Base-by-base conservation (phyloP, 2,888 invertebrate species). In the Laspeyria flexula region DNA sequence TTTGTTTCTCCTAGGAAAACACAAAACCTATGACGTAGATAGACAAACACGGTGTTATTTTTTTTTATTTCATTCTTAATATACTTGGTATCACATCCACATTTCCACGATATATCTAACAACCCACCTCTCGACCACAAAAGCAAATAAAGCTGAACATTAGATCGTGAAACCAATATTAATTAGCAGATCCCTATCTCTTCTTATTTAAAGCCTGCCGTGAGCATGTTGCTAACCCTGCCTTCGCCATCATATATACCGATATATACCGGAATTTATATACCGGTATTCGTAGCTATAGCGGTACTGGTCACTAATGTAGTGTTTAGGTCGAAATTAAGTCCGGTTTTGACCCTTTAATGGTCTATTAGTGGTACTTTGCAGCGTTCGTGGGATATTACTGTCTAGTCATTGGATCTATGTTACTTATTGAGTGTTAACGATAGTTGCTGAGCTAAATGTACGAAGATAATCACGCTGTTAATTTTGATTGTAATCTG, bases 161-260 rank as follows among this genome's bases (percentile, higher is more conserved):
- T 61, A 64, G 71, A 62, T 69, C 70, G 68, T 67, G 73, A 62
- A 67, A 61, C 65, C 67, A 72, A 76, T 77, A 77, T 77, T 79
- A 78, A 81, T 79, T 77, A 79, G 75, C 53, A 66, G 75, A 77
- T 77, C 55, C 12, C 65, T 67, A 78, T 79, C 75, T 61, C 44
- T 38, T 60, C 59, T 65, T 73, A 75, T 72, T 75, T 73, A 73
- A 58, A 59, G 67, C 60, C 54, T 55, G 62, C 51, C 55, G 58
- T 70, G 66, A 34, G 50, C 57, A 63, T 64, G 68, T 66, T 59
- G 47, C 56, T 60, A 60, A 67, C 62, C 67, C 63, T 55, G 45
- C 31, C 29, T 52, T 55, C 58, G 60, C 57, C 48, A 37, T 64
- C 56, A 55, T 58, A 46, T 60, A 59, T 52, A 43, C 30, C 48